Base-by-base conservation (phyloP, 2,888 invertebrate genomes). In the Diaprepes abbreviatus region DNA sequence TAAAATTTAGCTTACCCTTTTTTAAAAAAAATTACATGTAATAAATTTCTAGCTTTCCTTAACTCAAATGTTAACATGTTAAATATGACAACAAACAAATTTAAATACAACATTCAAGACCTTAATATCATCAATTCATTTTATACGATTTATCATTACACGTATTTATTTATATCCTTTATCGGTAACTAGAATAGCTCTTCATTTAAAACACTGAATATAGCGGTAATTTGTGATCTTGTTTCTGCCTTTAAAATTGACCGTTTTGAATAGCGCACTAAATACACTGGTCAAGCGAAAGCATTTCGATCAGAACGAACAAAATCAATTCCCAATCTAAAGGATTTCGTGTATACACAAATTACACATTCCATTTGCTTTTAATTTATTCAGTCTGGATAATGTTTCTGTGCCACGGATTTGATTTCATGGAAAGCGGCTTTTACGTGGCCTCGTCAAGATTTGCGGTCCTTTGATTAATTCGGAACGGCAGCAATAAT, bases 401-500 rank as follows among this genome's bases (percentile, higher is more conserved):
- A 66, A 59, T 59, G 66, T 59, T 50, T 52, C 38, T 48, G 28
- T 19, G 36, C 38, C 40, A 33, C 52, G 59, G 50, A 52, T 40
- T 59, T 59, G 58, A 66, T 66, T 66, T 59, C 59, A 59, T 52
- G 45, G 58, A 57, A 50, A 63, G 48, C 54, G 63, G 79, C 81
- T 81, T 82, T 81, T 78, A 79, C 80, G 80, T 78, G 79, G 79
- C 79, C 79, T 33, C 79, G 77, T 78, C 79, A 79, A 81, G 82
- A 83, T 83, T 82, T 81, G 82, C 79, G 82, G 82, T 81, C 78
- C 76, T 80, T 80, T 82, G 83, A 82, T 82, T 83, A 83, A 82
- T 82, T 81, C 79, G 78, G 79, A 79, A 69, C 40, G 40, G 58
- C 58, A 50, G 52, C 58, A 58, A 64, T 69, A 69, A 69, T 63